phyloP scores from a whole-genome alignment of 2,888 invertebrate species.

The Drosophila sordidula region DNA sequence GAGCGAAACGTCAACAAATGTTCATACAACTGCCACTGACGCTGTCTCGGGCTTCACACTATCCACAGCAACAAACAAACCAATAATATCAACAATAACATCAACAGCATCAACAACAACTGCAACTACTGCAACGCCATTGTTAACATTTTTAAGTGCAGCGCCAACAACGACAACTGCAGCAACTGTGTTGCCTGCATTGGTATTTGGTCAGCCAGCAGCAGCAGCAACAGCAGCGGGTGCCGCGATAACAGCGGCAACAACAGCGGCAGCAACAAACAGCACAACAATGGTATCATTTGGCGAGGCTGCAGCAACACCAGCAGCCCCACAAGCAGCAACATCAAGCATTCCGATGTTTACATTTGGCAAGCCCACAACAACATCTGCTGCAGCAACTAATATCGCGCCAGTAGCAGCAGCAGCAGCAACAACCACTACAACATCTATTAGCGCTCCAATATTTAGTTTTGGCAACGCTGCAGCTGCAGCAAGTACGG shows the following conservation, averaged over 20 bases:
- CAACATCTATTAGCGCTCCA: conserved; percentile 7
- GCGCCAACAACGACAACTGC: conserved; percentile 14
- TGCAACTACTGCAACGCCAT: conserved; percentile 5
- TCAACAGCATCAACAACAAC: conserved; percentile 13
- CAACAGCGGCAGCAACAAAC: neutral
- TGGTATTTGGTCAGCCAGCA: conserved; percentile 26
- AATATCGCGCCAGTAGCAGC: neutral
- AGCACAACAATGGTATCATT: neutral
- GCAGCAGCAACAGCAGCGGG: conserved; percentile 6
- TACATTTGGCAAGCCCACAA: conserved; percentile 16
- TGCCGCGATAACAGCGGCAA: neutral
- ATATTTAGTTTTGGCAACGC: conserved; percentile 33
- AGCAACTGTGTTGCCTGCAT: conserved; percentile 17
- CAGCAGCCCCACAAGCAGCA: neutral
- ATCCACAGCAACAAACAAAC: conserved; percentile 9
- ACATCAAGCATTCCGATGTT: neutral
- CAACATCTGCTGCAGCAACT: neutral
- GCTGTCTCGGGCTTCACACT: conserved; percentile 7
- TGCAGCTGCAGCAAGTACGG: conserved; percentile 8
- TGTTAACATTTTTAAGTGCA: neutral
- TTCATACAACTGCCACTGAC: neutral
- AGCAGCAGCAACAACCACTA: conserved; percentile 1
- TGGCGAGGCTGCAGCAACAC: neutral
- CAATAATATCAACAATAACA: neutral
- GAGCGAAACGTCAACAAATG: neutral